These are phyloP conservation scores for Caenorhabditis becei DNA, from an alignment of 2,888 invertebrate genomes.

Conservation along the genomic window DNA sequence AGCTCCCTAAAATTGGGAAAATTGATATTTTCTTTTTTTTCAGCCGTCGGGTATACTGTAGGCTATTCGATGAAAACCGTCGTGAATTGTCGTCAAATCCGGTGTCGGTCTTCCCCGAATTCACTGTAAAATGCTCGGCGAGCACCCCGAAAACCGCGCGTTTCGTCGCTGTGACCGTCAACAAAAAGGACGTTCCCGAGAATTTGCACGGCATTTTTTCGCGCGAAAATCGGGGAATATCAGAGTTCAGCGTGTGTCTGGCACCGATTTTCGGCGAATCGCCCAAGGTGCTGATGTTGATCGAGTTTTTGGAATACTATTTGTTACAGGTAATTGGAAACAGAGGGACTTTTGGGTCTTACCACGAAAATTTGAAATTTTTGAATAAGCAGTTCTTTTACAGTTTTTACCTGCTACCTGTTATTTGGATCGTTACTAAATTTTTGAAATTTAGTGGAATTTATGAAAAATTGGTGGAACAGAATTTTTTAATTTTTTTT, in stretches of 20 bases:
- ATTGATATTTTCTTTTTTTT: no score
- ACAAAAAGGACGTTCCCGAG: slow-evolving; percentile 43
- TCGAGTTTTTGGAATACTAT: slow-evolving; percentile 68
- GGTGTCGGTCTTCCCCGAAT: slow-evolving; percentile 64
- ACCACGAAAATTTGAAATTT: no score
- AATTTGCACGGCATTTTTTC: slow-evolving; percentile 32
- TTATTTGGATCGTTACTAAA: no score
- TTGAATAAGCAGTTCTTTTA: no score
- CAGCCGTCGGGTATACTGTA: slow-evolving; percentile 67
- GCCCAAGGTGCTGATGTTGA: slow-evolving; percentile 60
- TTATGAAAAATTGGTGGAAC: no score
- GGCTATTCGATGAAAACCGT: slow-evolving; percentile 51
- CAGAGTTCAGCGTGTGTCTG: slow-evolving; percentile 60
- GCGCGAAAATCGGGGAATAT: background rate
- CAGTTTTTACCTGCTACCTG: no score
- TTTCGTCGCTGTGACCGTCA: slow-evolving; percentile 50
- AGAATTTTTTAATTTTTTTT: no score
- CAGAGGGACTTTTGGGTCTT: background rate
- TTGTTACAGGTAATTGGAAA: slow-evolving; percentile 55
- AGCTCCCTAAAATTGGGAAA: background rate
- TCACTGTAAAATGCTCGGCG: slow-evolving; percentile 53
- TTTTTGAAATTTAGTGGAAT: no score
- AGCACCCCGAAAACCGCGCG: slow-evolving; percentile 3
- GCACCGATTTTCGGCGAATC: slow-evolving; percentile 65
- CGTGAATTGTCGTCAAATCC: slow-evolving; percentile 37